These are phyloP conservation scores for Matsumyia berberina DNA, from an alignment of 2,888 invertebrate genomes.

Conservation along the genomic window DNA sequence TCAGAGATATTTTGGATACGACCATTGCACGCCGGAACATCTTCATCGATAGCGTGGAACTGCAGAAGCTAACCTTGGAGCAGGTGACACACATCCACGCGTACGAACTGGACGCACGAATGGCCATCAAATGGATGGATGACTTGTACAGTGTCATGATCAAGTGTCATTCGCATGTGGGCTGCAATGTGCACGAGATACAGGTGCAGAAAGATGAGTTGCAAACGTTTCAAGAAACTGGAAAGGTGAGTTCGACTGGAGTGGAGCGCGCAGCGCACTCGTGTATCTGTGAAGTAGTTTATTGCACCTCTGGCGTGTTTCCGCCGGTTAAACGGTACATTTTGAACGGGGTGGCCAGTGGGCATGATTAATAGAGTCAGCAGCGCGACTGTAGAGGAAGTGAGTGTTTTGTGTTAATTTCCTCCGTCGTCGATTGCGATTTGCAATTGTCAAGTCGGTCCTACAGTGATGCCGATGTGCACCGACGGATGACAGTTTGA, in stretches of 20 bases:
- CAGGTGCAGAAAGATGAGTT: conserved; percentile 90
- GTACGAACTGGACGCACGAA: conserved; percentile 90
- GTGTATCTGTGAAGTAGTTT: conserved; percentile 11
- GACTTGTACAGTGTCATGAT: conserved; percentile 90
- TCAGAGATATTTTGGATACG: conserved; percentile 89
- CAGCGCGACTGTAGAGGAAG: conserved; percentile 50
- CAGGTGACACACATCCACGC: conserved; percentile 90
- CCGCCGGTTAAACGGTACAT: conserved; percentile 63
- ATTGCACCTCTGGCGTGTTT: conserved; percentile 44
- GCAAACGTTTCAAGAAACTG: conserved; percentile 91
- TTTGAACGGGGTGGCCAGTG: conserved; percentile 62
- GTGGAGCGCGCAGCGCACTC: not conserved
- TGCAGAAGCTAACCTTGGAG: conserved; percentile 91
- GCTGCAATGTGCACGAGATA: conserved; percentile 90
- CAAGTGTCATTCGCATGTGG: conserved; percentile 89
- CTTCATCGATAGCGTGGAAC: conserved; percentile 90
- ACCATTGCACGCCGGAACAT: conserved; percentile 89
- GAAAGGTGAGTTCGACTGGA: conserved; percentile 86
- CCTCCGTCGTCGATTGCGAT: conserved; percentile 66
- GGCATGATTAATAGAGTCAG: conserved; percentile 64
- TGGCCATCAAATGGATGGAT: conserved; percentile 91
- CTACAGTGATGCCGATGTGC: not conserved
- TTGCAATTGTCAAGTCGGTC: conserved; percentile 55
- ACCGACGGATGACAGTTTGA: conserved; percentile 63
- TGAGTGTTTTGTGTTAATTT: conserved; percentile 67